Conservation (phyloP, 2,797 vertebrate genomes). For the Eulemur mongoz region DNA sequence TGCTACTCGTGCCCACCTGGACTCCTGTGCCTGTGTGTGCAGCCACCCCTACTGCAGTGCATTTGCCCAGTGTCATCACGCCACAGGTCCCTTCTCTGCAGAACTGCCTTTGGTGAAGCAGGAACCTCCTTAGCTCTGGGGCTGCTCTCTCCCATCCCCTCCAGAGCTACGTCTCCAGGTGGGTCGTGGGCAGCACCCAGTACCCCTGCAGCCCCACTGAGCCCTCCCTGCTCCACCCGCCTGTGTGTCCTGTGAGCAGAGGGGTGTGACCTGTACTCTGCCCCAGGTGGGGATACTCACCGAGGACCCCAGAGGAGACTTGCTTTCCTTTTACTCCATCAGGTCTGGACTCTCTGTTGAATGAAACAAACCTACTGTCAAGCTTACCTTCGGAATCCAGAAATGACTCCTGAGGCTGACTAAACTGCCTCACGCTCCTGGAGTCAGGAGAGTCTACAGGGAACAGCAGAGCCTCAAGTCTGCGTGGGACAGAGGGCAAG, state of each 20-base stretch:
- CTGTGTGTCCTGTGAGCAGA: fast-evolving
- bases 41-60: neutral
- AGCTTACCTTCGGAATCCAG: neutral
- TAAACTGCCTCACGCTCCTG: neutral
- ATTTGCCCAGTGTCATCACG: too few species aligned
- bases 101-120: neutral
- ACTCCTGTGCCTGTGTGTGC: neutral
- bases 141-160: neutral
- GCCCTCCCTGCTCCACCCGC: neutral
- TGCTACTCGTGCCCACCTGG: fast-evolving
- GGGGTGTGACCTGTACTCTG: neutral
- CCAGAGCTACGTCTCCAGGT: neutral
- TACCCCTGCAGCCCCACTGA: neutral
- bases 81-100: neutral
- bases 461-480: neutral
- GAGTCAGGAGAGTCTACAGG: neutral
- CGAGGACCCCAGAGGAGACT: neutral
- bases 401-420: neutral
- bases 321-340: neutral
- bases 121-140: neutral
- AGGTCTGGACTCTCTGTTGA: neutral
- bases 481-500: neutral
- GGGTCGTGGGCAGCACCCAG: neutral
- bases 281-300: neutral
- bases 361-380: neutral